Percentiles rank a stretch among this genome's conserved stretches.
phyloP scores from a whole-genome alignment of 2,797 vertebrate genomes.

The Tarsius wallacei region DNA sequence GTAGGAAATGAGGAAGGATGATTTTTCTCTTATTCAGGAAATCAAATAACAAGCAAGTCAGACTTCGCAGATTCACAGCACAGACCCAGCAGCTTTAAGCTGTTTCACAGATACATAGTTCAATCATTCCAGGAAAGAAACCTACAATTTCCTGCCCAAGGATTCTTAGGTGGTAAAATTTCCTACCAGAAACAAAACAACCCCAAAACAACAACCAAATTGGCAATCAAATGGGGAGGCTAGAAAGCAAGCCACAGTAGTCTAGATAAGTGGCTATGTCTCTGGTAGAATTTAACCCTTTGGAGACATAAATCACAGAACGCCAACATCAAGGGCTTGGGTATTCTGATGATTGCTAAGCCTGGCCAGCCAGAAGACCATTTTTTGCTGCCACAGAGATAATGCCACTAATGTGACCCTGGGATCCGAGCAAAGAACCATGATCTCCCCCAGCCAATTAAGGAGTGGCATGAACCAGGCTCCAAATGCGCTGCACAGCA shows the following conservation, averaged over 20 bases:
- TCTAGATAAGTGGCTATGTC: slow-evolving; percentile 25
- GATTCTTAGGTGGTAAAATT: slow-evolving; percentile 45
- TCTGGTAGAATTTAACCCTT: slow-evolving; percentile 75
- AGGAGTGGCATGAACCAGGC: slow-evolving; percentile 86
- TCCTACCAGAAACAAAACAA: neutral
- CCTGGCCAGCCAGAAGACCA: slow-evolving; percentile 39
- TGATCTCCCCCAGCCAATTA: slow-evolving; percentile 74
- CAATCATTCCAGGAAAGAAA: slow-evolving; percentile 61
- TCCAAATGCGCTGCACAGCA: slow-evolving; percentile 56
- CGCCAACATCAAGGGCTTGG: slow-evolving; percentile 58
- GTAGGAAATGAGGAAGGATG: slow-evolving; percentile 63
- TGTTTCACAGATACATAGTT: slow-evolving; percentile 56
- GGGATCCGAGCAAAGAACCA: slow-evolving; percentile 66
- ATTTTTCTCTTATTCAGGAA: slow-evolving; percentile 69
- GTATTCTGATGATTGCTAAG: slow-evolving; percentile 70
- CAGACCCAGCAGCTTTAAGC: slow-evolving; percentile 57
- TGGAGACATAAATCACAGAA: slow-evolving; percentile 69
- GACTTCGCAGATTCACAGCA: neutral
- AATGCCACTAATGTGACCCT: slow-evolving; percentile 77
- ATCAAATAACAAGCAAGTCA: neutral
- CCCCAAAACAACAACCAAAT: slow-evolving; percentile 37
- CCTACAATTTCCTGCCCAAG: slow-evolving; percentile 71
- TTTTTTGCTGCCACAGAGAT: slow-evolving; percentile 21
- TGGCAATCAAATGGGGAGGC: slow-evolving; percentile 54
- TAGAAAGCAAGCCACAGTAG: slow-evolving; percentile 54